Base-by-base conservation (phyloP, 35 echinoderm and acorn worm species). In the Heliocidaris erythrogramma region DNA sequence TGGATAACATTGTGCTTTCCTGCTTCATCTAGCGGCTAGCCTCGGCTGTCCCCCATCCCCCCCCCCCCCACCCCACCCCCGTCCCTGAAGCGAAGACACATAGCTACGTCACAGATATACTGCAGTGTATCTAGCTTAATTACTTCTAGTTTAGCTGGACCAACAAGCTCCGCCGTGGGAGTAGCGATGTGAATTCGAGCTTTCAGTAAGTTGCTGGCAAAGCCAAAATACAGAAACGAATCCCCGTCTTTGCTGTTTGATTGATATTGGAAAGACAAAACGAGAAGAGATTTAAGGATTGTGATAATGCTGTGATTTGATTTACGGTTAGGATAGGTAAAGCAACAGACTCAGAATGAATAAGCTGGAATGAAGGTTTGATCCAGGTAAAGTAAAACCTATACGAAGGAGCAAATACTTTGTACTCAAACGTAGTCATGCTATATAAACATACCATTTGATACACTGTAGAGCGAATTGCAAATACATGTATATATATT, bases 201-300 rank as follows among this genome's bases (percentile, higher is more conserved):
- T 49, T 71, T 94, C 21, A 85, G 86, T 10, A 96, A 48, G 85
- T 94, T 94, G 59, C 93, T 96, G 52, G 92, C 95, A 94, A 94
- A 96, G 27, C 48, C 93, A 94, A 96, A 96, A 94, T 96, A 96
- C 2, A 89, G 48, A 90, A 96, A 96, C 48, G 94, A 85, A 29
- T 94, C 94, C n/a, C 85, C 94, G 27, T 78, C 65, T 27, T 78
- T 78, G 27, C 65, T 78, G 8, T 27, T 78, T 24, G 8, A n/a
- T 78, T 24, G 27, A 5, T 14, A 56, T 11, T 56, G 52, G 52
- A 56, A 56, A 12, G 14, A 18, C 27, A 69, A 65, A 69, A 69
- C 27, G 27, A n/a, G 27, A 78, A 78, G 27, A n/a, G 17, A 78
- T 56, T 56, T 11, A 56, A 56, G 9, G 10, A 56, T 56, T 56